Evolutionary conservation across 1,140 invertebrate genomes (phyloP).

Genomic region (Ridgeia piscesae): DNA sequence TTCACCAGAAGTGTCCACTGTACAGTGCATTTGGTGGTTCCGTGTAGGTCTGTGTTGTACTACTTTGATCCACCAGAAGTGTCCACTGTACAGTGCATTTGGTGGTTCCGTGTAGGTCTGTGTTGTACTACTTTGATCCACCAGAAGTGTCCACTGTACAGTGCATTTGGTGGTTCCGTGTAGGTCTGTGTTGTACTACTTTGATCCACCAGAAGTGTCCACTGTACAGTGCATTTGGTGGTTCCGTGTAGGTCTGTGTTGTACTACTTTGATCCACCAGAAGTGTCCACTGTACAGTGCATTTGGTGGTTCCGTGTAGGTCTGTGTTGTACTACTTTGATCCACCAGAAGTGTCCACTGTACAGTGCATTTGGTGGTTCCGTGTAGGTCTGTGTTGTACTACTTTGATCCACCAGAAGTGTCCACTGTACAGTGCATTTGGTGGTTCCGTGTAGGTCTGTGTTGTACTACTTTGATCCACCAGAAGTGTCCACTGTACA

Average conservation of each 20-base stretch:
- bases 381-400: slow-evolving; percentile 57
- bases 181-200: slow-evolving; percentile 59
- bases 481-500: not conserved
- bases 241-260: slow-evolving; percentile 52
- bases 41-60: slow-evolving; percentile 57
- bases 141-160: not conserved
- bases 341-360: not conserved
- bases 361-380: not conserved
- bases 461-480: slow-evolving; percentile 57
- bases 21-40: not conserved
- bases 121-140: slow-evolving; percentile 57
- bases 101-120: slow-evolving; percentile 44
- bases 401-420: slow-evolving; percentile 45
- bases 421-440: not conserved
- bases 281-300: not conserved
- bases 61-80: slow-evolving; percentile 45
- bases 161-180: not conserved
- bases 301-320: slow-evolving; percentile 32
- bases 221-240: not conserved
- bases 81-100: not conserved
- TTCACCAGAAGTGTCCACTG: not conserved
- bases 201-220: slow-evolving; percentile 37
- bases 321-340: slow-evolving; percentile 60
- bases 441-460: slow-evolving; percentile 44
- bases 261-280: slow-evolving; percentile 53